Base-by-base conservation (phyloP, 2,888 invertebrate genomes). In the Troilus luridus region DNA sequence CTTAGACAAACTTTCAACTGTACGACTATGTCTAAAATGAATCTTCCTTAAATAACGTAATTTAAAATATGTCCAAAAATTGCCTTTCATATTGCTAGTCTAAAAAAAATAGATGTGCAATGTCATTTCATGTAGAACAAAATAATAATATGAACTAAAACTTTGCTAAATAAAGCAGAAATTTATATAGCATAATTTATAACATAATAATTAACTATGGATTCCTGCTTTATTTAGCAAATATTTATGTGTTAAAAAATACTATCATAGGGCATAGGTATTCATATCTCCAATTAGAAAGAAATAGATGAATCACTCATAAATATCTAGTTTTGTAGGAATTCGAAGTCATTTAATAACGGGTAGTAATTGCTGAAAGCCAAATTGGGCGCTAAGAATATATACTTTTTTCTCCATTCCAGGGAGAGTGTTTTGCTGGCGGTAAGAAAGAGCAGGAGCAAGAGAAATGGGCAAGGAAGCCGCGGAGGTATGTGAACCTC, bases 381-480 rank as follows among this genome's bases (percentile, higher is more conserved):
- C 72, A 77, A 77, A 77, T 77, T 77, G 17, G 72, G 72, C 72
- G 72, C 41, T 24, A 19, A 41, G 72, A 77, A 41, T 17, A 77
- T 77, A 67, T 67, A 24, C 24, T 77, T 77, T 85, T 85, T 56
- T 7, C 9, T 12, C 85, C 56, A 56, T 85, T 58, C 85, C 56
- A 11, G 56, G 56, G n/a, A 56, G 85, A 81, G 54, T 54, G 81
- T 81, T 56, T 81, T 56, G 54, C 81, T 54, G 81, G 54, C 81
- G 54, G 54, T 85, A 85, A 85, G 85, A 85, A 85, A 85, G 21
- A n/a, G 85, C 54, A 56, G 85, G 56, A 85, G 54, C 12, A 85
- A 85, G 85, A 85, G 85, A 85, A 85, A 85, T 85, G 85, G 56
- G n/a, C 56, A 11, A 85, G 85, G 85, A 85, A 85, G 85, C 56